Evolutionary conservation across 1,140 invertebrate species (phyloP), one percentile per base, ranked within the genome.

Genomic region (Drosophila insularis): DNA sequence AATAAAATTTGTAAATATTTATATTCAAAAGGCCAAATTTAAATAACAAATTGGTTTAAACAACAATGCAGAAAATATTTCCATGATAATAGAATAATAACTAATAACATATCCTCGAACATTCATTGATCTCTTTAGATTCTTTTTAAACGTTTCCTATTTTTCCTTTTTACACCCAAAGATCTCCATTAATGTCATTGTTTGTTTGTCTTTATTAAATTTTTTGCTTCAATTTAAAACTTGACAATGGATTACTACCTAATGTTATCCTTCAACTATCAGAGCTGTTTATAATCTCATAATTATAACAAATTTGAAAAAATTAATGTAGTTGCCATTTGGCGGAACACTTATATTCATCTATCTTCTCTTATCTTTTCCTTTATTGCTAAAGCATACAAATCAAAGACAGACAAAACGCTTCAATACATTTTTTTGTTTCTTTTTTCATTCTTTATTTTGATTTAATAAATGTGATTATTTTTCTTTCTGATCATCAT

Each of bases 391-490:
- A 46, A 35, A 64, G 23, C 60, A 56, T 8, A 63, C 63, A 64
- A 70, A 55, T 60, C 55, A 69, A 58, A 78, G 31, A 67, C 62
- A 68, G 56, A 65, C 50, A 55, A 64, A 79, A 53, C 43, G 46
- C 56, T 66, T 55, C 55, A 54, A 74, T 67, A 63, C 81, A 81
- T 68, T 66, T 40, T 67, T 27, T 46, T 64, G 50, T 54, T 60
- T 53, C 65, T 64, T 63, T 63, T 60, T 53, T 67, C 39, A 80
- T 71, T 72, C 71, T 86, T 87, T 82, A 86, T 81, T 84, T 69
- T 68, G 75, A 86, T 86, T 73, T 72, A 81, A 87, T 76, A 82
- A 79, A 86, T 67, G 71, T 73, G 68, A 85, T 81, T 71, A 86
- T 53, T 69, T 63, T 68, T 31, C 50, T 56, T 35, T 53, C 3